A percentile compares a stretch with the other conserved stretches of the same genome.
phyloP scores from a whole-genome alignment of 1,140 invertebrate species.

The Ceratoteleas bidentatus region DNA sequence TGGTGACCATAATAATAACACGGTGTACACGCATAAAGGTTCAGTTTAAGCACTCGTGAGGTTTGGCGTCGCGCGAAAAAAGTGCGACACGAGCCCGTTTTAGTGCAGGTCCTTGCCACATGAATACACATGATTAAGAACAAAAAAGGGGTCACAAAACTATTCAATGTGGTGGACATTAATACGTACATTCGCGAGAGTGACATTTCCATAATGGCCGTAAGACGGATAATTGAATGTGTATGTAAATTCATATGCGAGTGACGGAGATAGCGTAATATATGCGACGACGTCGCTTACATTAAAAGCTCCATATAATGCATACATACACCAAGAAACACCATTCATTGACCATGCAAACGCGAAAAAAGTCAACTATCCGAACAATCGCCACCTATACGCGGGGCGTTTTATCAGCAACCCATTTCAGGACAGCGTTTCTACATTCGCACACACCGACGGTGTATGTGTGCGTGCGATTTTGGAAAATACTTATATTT shows the following conservation, averaged over 20 bases:
- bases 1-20: conserved; percentile 21
- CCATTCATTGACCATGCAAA: conserved; percentile 42
- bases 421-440: conserved; percentile 37
- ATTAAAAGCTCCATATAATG: conserved; percentile 57
- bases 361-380: conserved; percentile 43
- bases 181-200: conserved; percentile 61
- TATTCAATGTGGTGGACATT: conserved; percentile 44
- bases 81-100: conserved; percentile 33
- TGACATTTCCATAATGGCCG: conserved; percentile 65
- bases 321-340: conserved; percentile 25
- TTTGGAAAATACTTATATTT: too few relatives aligned
- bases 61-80: background rate
- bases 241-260: conserved; percentile 72
- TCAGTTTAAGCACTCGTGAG: conserved; percentile 28
- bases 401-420: conserved; percentile 34
- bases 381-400: conserved; percentile 38
- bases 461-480: too few relatives aligned
- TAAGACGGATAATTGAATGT: conserved; percentile 67
- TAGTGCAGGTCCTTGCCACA: conserved; percentile 46
- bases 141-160: conserved; percentile 46
- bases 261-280: conserved; percentile 66
- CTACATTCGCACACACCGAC: too few relatives aligned
- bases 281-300: conserved; percentile 51
- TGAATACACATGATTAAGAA: conserved; percentile 61
- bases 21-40: conserved; percentile 32